Base-by-base conservation (phyloP, 2,888 invertebrate species). In the Tiphia femorata region DNA sequence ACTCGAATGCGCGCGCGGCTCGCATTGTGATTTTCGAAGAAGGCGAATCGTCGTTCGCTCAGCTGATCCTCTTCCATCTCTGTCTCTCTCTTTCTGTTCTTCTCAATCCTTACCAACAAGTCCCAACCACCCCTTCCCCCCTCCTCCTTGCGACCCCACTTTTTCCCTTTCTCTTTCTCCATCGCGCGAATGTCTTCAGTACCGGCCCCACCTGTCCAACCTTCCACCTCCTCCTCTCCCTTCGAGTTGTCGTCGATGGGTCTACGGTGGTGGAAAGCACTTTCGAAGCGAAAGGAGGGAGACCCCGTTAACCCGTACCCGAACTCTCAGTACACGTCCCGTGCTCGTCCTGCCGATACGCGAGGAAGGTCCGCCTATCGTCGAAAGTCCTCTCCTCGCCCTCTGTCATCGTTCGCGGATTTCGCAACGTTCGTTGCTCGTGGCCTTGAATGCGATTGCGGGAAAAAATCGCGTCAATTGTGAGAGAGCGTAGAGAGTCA, bases 251-350 rank as follows among this genome's bases (percentile, higher is more conserved):
- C n/a, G n/a, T n/a, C n/a, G 20, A 30, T 27, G 17, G 41, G 44
- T 38, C 47, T 19, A 16, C 50, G 16, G 49, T 35, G 41, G 51
- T 59, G 58, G 62, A 62, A 58, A 49, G 61, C 60, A 48, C 70
- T 70, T 70, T 63, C 58, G 62, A 67, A 63, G 62, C 55, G 58
- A 21, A 19, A 37, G 40, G 19, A n/a, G 55, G 47, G 49, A 78
- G 81, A 80, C 79, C 81, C n/a, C 76, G 80, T 80, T 83, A 81
- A 82, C 81, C 81, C n/a, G n/a, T 78, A 82, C 79, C 80, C 79
- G 73, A 64, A n/a, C 66, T 58, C 64, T 41, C 78, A 81, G 82
- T 82, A 71, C 73, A 67, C 75, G 77, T 72, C 70, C 65, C 58
- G 72, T 70, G 72, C 70, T 72, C 54, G 29, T 19, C 49, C 49